phyloP scores from a whole-genome alignment of 1,140 invertebrate species.

The Orchestia grillus region DNA sequence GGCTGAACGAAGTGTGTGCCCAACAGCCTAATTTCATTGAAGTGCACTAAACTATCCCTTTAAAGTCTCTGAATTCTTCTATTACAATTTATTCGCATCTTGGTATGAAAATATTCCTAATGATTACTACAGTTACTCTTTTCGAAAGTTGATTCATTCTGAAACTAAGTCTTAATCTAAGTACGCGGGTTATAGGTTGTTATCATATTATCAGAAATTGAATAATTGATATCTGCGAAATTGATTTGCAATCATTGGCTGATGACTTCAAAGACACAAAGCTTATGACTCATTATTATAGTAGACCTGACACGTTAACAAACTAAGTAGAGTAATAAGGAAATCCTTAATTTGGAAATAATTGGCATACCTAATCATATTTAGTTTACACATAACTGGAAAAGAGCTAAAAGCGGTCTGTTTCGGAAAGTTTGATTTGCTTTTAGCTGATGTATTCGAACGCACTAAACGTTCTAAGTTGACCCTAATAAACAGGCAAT shows the following conservation, averaged over 20 bases:
- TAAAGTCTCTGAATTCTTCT: background rate
- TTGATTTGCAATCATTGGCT: background rate
- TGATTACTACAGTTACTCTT: too few relatives aligned
- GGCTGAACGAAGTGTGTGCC: background rate
- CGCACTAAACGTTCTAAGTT: too few relatives aligned
- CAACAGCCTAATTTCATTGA: background rate
- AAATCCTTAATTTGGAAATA: too few relatives aligned
- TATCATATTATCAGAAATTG: background rate
- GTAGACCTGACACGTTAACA: background rate
- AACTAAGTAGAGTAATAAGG: background rate
- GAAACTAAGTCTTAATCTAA: background rate
- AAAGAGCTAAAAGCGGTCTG: too few relatives aligned
- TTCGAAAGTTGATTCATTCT: background rate
- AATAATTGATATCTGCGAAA: background rate
- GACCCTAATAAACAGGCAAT: too few relatives aligned
- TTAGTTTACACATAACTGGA: too few relatives aligned
- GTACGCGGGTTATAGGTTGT: background rate
- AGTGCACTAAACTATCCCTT: background rate
- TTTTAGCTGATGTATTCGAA: too few relatives aligned
- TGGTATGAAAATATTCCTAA: background rate
- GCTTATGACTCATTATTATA: slow-evolving; percentile 24
- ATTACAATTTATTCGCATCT: background rate
- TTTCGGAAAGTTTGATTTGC: too few relatives aligned
- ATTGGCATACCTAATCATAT: too few relatives aligned
- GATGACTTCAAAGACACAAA: slow-evolving; percentile 20